Evolutionary conservation across 2,113 vertebrate genomes (phyloP).

Genomic region (Macaca fascicularis): DNA sequence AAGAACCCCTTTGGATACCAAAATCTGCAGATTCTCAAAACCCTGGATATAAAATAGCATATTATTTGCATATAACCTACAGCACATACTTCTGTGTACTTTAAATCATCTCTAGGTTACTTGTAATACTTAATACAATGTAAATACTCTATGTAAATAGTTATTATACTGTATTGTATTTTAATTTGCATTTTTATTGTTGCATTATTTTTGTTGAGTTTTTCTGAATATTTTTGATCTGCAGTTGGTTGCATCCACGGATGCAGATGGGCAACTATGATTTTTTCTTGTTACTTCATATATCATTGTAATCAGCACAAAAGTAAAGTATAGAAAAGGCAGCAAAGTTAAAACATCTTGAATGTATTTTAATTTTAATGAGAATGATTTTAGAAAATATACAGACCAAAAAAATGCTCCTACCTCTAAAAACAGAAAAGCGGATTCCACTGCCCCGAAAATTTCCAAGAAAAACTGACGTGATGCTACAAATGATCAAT

Average conservation of each 20-base stretch:
- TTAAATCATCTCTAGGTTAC: neutral
- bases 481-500: conserved; percentile 56
- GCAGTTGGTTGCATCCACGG: neutral
- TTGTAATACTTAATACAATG: neutral
- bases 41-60: neutral
- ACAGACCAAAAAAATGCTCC: neutral
- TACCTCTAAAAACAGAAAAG: neutral
- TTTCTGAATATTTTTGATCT: neutral
- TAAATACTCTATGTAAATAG: neutral
- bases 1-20: neutral
- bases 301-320: neutral
- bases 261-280: neutral
- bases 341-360: neutral
- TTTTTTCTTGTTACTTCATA: conserved; percentile 20
- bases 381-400: conserved; percentile 37
- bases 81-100: neutral
- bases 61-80: neutral
- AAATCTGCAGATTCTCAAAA: neutral
- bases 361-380: conserved; percentile 21
- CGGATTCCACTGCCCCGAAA: neutral
- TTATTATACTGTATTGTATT: neutral
- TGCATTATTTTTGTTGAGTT: neutral
- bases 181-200: neutral
- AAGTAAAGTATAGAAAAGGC: neutral
- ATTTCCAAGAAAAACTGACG: conserved; percentile 41